A percentile compares a stretch with the other conserved stretches of the same genome.
phyloP scores from a whole-genome alignment of 2,888 invertebrate species.

The Phlogophora meticulosa region DNA sequence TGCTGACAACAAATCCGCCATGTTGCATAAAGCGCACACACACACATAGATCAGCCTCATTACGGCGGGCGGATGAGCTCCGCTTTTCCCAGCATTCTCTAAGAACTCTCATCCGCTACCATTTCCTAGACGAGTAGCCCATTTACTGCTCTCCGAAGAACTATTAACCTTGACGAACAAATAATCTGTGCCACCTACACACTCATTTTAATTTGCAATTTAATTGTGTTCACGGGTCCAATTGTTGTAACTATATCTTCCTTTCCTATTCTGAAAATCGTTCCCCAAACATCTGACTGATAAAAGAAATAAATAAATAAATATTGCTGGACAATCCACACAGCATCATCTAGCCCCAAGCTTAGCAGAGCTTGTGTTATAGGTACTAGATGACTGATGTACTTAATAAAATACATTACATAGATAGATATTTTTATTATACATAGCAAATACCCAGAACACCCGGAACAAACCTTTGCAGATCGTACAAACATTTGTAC shows the following conservation, averaged over 20 bases:
- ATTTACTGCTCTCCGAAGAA: constrained; percentile 14
- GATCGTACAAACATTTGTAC: too few species aligned
- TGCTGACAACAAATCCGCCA: background rate
- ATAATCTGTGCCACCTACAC: constrained; percentile 25
- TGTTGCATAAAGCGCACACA: constrained; percentile 5
- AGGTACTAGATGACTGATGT: too few species aligned
- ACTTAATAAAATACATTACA: too few species aligned
- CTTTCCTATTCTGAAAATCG: background rate
- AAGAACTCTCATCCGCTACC: constrained; percentile 23
- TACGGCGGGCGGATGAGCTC: constrained; percentile 1
- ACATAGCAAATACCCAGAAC: too few species aligned
- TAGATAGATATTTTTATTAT: too few species aligned
- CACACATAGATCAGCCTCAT: background rate
- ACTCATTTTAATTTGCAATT: constrained; percentile 12
- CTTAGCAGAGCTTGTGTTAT: too few species aligned
- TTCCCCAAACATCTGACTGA: background rate
- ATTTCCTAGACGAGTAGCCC: constrained; percentile 20
- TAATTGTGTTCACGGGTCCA: background rate
- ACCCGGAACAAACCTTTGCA: too few species aligned
- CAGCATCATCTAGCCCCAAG: too few species aligned
- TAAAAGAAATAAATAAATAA: background rate
- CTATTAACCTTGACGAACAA: constrained; percentile 14
- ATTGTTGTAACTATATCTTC: background rate
- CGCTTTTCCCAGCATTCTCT: constrained; percentile 28
- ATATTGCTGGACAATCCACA: too few species aligned